These are phyloP conservation scores for Lutjanus argentimaculatus DNA, from an alignment of 2,797 vertebrate species.

Conservation along the genomic window DNA sequence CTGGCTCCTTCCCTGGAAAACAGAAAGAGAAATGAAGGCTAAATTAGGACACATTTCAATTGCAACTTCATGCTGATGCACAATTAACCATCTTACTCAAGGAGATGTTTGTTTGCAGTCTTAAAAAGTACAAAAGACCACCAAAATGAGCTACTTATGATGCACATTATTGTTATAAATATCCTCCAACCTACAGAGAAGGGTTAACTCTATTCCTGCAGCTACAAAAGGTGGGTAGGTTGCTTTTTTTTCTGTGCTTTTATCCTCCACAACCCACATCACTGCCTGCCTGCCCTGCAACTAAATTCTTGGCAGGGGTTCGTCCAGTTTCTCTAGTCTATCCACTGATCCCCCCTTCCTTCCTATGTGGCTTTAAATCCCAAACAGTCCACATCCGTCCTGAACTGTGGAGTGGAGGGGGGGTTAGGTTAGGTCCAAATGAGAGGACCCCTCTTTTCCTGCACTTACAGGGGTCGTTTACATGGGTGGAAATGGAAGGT, in stretches of 20 bases:
- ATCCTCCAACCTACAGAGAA: conserved; percentile 1
- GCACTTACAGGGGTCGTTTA: conserved; percentile 33
- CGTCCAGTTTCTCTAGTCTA: conserved; percentile 74
- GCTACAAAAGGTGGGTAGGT: conserved; percentile 43
- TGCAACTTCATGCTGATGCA: conserved; percentile 9
- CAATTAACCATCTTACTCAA: background rate
- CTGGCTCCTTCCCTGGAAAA: conserved; percentile 73
- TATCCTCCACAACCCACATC: conserved; percentile 67
- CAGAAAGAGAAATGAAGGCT: conserved; percentile 57
- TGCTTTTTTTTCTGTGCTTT: conserved; percentile 39
- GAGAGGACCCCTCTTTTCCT: conserved; percentile 43
- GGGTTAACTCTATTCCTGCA: conserved; percentile 30
- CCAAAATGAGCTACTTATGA: background rate
- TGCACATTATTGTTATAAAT: background rate
- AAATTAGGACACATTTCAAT: conserved; percentile 35
- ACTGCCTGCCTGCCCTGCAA: conserved; percentile 58
- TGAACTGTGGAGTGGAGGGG: conserved; percentile 36
- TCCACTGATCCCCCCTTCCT: conserved; percentile 72
- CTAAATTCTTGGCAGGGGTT: conserved; percentile 74
- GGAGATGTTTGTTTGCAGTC: background rate
- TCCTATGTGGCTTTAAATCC: conserved; percentile 81
- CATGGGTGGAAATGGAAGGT: conserved; percentile 28
- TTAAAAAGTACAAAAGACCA: background rate
- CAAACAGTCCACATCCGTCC: conserved; percentile 83
- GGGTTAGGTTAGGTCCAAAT: conserved; percentile 37